phyloP scores from a whole-genome alignment of 2,888 invertebrate species.

The Agriopis leucophaearia region DNA sequence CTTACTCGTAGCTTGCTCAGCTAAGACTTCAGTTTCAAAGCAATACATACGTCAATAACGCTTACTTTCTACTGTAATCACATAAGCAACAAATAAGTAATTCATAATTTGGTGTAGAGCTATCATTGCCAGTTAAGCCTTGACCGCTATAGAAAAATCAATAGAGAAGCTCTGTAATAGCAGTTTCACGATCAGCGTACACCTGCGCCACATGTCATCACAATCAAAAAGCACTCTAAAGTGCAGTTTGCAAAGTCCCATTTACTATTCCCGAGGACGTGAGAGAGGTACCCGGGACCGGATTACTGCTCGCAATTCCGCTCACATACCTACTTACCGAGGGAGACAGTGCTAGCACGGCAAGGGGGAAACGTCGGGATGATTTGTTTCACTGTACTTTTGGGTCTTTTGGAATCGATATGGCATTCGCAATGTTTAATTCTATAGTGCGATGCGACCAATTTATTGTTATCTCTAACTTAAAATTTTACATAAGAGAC shows the following conservation, averaged over 20 bases:
- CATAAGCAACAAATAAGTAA: background rate
- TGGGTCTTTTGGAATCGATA: slow-evolving; percentile 66
- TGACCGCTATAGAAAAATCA: slow-evolving; percentile 60
- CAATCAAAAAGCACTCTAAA: slow-evolving; percentile 69
- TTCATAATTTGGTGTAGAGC: background rate
- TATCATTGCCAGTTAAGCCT: slow-evolving; percentile 32
- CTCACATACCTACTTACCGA: slow-evolving; percentile 63
- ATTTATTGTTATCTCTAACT: slow-evolving; percentile 28
- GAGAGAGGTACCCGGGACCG: slow-evolving; percentile 58
- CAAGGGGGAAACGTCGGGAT: slow-evolving; percentile 61
- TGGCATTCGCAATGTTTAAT: slow-evolving; percentile 47
- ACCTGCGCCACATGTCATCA: slow-evolving; percentile 59
- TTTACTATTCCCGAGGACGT: slow-evolving; percentile 61
- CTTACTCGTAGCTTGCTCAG: too few species aligned
- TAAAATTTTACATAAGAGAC: too few species aligned
- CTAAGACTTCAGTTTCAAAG: background rate
- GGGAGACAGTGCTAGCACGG: slow-evolving; percentile 61
- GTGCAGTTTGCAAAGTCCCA: slow-evolving; percentile 66
- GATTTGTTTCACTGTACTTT: slow-evolving; percentile 65
- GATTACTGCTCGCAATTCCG: slow-evolving; percentile 68
- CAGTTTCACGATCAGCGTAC: slow-evolving; percentile 62
- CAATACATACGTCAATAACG: background rate
- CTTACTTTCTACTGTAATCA: too few species aligned
- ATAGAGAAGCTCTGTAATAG: slow-evolving; percentile 60
- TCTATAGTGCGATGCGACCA: too few species aligned